Percentiles rank a stretch among this genome's conserved stretches.
Conservation (phyloP, 2,113 vertebrate species). For the Telmatochromis bifrenatus region DNA sequence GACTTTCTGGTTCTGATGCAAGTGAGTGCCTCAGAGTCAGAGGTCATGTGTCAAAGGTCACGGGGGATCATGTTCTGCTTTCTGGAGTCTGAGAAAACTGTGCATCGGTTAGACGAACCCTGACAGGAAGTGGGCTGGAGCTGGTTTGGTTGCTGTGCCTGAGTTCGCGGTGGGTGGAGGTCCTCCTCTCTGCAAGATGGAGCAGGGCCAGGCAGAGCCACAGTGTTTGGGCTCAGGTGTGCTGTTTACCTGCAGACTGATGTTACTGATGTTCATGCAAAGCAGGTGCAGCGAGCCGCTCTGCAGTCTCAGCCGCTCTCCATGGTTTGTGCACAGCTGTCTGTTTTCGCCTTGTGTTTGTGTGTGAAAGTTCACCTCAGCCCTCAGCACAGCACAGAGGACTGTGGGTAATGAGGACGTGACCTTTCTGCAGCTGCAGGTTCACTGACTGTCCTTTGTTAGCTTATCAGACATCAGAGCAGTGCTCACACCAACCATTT, state of each 20-base stretch:
- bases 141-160: neutral
- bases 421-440: neutral
- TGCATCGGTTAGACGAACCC: neutral
- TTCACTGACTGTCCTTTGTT: neutral
- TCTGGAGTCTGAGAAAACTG: neutral
- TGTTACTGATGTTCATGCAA: neutral
- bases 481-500: neutral
- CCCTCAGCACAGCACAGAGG: neutral
- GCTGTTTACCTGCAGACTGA: neutral
- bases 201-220: neutral
- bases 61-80: neutral
- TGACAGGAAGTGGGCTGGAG: neutral
- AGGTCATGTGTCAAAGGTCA: neutral
- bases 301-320: neutral
- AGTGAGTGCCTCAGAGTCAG: neutral
- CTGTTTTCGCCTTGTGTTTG: neutral
- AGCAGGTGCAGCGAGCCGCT: neutral
- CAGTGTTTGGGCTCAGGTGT: neutral
- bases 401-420: neutral
- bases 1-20: neutral
- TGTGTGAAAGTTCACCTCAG: neutral
- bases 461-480: neutral
- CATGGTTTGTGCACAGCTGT: neutral
- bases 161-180: neutral
- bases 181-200: neutral